Evolutionary conservation across 2,888 invertebrate species (phyloP), one percentile per base, ranked within the genome.

Genomic region (Laspeyria flexula): DNA sequence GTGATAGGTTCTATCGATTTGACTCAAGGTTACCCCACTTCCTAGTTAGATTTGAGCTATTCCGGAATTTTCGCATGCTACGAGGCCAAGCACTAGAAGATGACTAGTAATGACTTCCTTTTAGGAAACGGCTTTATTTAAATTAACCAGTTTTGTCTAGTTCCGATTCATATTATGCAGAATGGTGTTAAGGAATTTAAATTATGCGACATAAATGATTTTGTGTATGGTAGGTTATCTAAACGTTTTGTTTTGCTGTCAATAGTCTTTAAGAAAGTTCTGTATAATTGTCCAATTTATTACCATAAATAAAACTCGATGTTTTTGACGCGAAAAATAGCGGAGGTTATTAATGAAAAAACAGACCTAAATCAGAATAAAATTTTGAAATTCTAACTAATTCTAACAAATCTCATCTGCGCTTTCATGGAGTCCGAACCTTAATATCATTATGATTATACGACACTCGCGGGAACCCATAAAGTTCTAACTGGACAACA

Each of bases 61-160:
- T 86, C 84, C 85, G 88, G 83, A 83, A 78, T 86, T 88, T 86
- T 85, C 73, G 65, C 75, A 68, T 56, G 49, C 54, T 49, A 56
- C 56, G 54, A 51, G 52, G 43, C 21, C 40, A 54, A n/a, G 45
- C 75, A 79, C 77, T 77, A 74, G 74, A 79, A 83, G 84, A 89
- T 86, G 85, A 86, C 85, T 85, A 77, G 83, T 81, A 79, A 79
- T 61, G 39, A 84, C 85, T 88, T 89, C 88, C 88, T 84, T 72
- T 67, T 75, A 81, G 80, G 83, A 85, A 81, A 76, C 65, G 58
- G 50, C 42, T 55, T 56, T 59, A 55, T 58, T 63, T 55, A 51
- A 63, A 60, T 64, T 12, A 16, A 63, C 60, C 37, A 46, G 63
- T 58, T 57, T 51, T 55, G 61, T 42, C 48, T 11, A 31, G 42